Evolutionary conservation across 37 sponge, comb jelly and placozoan genomes (phyloP).

Genomic region (Halisarca cf. caerulea): DNA sequence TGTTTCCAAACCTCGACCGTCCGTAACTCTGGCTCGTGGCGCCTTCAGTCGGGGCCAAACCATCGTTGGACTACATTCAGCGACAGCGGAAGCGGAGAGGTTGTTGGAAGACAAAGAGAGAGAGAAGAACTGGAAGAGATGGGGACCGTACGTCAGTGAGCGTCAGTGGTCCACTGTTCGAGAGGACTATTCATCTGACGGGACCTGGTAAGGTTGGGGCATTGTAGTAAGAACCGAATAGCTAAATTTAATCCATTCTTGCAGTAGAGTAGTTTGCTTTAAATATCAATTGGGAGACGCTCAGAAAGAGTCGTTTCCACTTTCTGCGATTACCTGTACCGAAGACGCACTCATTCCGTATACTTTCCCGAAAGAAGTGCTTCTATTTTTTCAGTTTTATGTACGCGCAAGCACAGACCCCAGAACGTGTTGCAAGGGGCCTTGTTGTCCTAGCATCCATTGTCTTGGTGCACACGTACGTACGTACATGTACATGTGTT

Average conservation of each 20-base stretch:
- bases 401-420: too few species aligned
- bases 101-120: constrained; percentile 72
- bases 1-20: neutral
- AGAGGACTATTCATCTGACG: constrained; percentile 93
- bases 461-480: neutral
- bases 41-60: constrained; percentile 62
- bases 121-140: constrained; percentile 90
- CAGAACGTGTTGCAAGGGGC: too few species aligned
- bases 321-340: too few species aligned
- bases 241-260: too few species aligned
- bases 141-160: constrained; percentile 96
- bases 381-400: too few species aligned
- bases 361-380: too few species aligned
- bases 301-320: too few species aligned
- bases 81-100: constrained; percentile 69
- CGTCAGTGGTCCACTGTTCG: constrained; percentile 96
- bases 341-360: too few species aligned
- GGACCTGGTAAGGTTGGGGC: constrained; percentile 74
- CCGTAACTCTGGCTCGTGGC: constrained; percentile 35
- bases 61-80: constrained; percentile 31
- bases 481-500: neutral
- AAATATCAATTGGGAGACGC: too few species aligned
- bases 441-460: too few species aligned
- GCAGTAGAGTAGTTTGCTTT: too few species aligned
- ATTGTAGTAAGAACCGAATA: too few species aligned